Conservation (phyloP, 2,888 invertebrate species). For the Siphlonurus alternatus region DNA sequence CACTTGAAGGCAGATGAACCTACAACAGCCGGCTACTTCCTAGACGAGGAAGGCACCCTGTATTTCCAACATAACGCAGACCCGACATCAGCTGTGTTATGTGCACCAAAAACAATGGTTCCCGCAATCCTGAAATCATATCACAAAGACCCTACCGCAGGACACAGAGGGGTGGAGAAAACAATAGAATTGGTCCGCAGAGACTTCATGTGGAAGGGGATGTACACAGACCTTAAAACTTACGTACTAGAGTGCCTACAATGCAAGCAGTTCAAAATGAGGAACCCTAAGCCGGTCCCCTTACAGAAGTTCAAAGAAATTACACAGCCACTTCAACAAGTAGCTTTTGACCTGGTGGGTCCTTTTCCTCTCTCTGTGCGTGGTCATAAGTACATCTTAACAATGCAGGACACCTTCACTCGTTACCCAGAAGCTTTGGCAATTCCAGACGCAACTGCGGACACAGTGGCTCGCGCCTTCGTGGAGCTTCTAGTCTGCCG, state of each 20-base stretch:
- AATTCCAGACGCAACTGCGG: conserved; percentile 14
- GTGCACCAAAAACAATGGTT: not conserved
- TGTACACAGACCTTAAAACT: not conserved
- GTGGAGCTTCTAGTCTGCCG: not conserved
- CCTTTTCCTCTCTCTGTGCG: not conserved
- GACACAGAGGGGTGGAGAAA: conserved; percentile 7
- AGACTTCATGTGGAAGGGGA: conserved; percentile 5
- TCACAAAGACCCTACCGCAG: conserved; percentile 5
- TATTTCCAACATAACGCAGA: not conserved
- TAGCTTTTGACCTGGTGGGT: conserved; percentile 1
- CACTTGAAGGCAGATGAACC: not conserved
- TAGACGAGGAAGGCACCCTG: not conserved
- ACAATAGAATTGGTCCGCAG: not conserved
- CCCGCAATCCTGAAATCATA: not conserved
- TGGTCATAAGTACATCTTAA: conserved; percentile 15
- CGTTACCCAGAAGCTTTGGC: conserved; percentile 16
- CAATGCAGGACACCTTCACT: conserved; percentile 14
- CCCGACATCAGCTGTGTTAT: not conserved
- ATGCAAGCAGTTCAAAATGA: conserved; percentile 3
- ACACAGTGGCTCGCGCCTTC: conserved; percentile 10
- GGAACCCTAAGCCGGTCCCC: not conserved
- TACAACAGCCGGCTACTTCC: not conserved
- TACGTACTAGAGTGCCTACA: not conserved
- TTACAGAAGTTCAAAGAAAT: not conserved
- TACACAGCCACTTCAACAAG: not conserved